phyloP scores from a whole-genome alignment of 2,113 vertebrate species.

The Ranitomeya imitator region DNA sequence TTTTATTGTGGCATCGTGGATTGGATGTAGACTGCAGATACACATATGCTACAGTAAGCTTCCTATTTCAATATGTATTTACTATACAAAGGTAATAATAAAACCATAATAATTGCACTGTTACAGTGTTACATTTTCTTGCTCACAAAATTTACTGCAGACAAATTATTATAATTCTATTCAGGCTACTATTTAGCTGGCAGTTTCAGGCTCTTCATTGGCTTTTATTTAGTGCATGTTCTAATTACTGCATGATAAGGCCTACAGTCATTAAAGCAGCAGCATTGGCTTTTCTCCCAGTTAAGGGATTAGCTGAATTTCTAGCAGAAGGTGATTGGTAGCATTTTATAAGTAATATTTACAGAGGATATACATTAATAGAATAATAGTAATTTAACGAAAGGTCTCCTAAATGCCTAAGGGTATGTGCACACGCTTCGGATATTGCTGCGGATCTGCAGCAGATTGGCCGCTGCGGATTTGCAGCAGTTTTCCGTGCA shows the following conservation, averaged over 20 bases:
- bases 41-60: not conserved
- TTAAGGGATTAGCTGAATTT: slow-evolving; percentile 5
- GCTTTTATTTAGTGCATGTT: slow-evolving; percentile 31
- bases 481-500: no score
- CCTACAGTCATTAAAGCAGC: slow-evolving; percentile 15
- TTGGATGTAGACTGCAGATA: not conserved
- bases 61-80: not conserved
- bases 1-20: not conserved
- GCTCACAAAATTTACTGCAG: slow-evolving; percentile 22
- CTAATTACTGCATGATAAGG: slow-evolving; percentile 33
- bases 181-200: slow-evolving; percentile 20
- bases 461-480: no score
- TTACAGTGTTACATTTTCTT: slow-evolving; percentile 5
- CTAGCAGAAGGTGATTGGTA: slow-evolving; percentile 6
- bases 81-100: slow-evolving; percentile 15
- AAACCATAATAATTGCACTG: slow-evolving; percentile 25
- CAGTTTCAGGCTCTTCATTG: slow-evolving; percentile 3
- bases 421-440: not conserved
- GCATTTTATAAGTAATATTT: slow-evolving; percentile 26
- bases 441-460: no score
- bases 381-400: not conserved
- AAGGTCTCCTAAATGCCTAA: not conserved
- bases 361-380: not conserved
- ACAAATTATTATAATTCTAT: slow-evolving; percentile 25
- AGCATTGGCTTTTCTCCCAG: slow-evolving; percentile 32